phyloP scores from a whole-genome alignment of 2,113 vertebrate genomes.

The Mastomys coucha region DNA sequence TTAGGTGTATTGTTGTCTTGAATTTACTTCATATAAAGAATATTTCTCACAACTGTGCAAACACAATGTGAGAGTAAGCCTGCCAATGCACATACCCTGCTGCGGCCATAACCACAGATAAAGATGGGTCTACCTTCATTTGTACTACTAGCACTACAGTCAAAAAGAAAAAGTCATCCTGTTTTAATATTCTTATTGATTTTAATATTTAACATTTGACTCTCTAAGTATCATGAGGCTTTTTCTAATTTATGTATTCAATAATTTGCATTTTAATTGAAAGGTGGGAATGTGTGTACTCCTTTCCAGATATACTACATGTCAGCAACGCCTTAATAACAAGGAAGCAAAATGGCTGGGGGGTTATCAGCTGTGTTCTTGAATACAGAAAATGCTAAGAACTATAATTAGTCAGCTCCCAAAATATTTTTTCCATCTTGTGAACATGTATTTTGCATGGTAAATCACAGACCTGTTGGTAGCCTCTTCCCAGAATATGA shows the following conservation, averaged over 20 bases:
- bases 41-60: neutral
- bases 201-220: slow-evolving; percentile 5
- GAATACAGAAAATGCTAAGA: slow-evolving; percentile 14
- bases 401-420: neutral
- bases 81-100: neutral
- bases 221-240: neutral
- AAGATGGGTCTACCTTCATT: neutral
- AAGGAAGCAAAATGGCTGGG: slow-evolving; percentile 22
- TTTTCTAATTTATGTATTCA: slow-evolving; percentile 23
- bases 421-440: neutral
- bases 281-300: neutral
- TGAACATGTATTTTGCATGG: neutral
- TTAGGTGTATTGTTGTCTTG: slow-evolving; percentile 24
- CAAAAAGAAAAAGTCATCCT: neutral
- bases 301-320: neutral
- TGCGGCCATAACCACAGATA: neutral
- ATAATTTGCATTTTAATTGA: slow-evolving; percentile 30
- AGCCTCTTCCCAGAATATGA: neutral
- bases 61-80: neutral
- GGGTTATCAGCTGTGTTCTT: neutral
- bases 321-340: neutral
- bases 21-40: neutral
- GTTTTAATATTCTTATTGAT: neutral
- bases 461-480: neutral
- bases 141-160: neutral